Base-by-base conservation (phyloP, 1,140 invertebrate species). In the Campodea augens region DNA sequence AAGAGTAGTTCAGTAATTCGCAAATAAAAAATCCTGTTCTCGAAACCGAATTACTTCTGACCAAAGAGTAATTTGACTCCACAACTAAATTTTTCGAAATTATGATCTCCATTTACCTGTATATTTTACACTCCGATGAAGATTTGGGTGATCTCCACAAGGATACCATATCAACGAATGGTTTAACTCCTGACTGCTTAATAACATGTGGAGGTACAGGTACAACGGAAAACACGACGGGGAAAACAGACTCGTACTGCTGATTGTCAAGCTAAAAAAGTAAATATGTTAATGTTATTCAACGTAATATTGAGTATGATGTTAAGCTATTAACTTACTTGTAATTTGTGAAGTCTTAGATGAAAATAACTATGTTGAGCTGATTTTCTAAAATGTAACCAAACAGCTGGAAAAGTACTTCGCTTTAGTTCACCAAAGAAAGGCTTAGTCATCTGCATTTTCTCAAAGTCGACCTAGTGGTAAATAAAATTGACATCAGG, bases 401-500 rank as follows among this genome's bases (percentile, higher is more conserved):
- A 84, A 20, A 85, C 45, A 2, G 74, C 80, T n/a, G 84, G 80
- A 43, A 69, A 72, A 54, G 81, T 81, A 0, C 70, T 74, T 37
- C 84, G 65, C 45, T 77, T 60, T 21, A 89, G 55, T 54, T 81
- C 78, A 1, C 80, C 81, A 59, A 78, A 83, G 58, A 85, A 87
- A 1, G 84, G 84, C 57, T 84, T 84, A 0, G 78, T 77, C 79
- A 89, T 85, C 50, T 79, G 77, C 82, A 89, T 86, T 56, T 81
- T 81, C 40, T 72, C 70, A 48, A 88, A 72, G 58, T 87, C 81
- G 49, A 84, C 77, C 70, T 85, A 63, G 10, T 19, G 5, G 36
- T 48, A 39, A 27, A 22, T 49, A 49, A 22, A 43, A 4, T n/a
- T 23, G 39, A 32, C 32, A 27, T 37, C 20, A 38, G 19, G n/a